Evolutionary conservation across 2,888 invertebrate species (phyloP).

Genomic region (Orthosia cruda): DNA sequence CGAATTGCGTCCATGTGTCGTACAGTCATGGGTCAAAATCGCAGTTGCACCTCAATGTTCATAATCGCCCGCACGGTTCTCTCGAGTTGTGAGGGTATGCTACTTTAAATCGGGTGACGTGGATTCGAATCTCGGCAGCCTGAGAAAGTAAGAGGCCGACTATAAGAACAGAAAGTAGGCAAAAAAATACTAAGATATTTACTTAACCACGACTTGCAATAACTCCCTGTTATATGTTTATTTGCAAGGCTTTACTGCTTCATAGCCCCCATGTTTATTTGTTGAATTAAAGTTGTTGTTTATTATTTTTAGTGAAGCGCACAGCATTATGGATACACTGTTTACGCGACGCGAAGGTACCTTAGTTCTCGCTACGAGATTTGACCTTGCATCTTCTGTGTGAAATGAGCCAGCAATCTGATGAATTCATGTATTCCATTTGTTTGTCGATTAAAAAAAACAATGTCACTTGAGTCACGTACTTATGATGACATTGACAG

Average conservation of each 20-base stretch:
- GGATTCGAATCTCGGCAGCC: too few species aligned
- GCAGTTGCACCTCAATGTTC: too few species aligned
- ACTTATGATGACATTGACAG: neutral
- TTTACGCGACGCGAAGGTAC: constrained; percentile 14
- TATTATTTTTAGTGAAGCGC: constrained; percentile 5
- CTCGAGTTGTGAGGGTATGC: too few species aligned
- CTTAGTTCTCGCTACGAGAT: neutral
- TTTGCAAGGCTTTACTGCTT: neutral
- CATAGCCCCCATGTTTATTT: neutral
- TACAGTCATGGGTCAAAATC: too few species aligned
- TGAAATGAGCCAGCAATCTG: neutral
- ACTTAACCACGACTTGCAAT: neutral
- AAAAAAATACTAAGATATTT: neutral
- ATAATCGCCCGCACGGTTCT: too few species aligned
- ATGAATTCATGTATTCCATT: neutral
- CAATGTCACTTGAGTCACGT: neutral
- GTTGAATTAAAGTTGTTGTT: too few species aligned
- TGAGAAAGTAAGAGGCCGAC: constrained; percentile 2
- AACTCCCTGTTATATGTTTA: neutral
- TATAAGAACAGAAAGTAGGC: too few species aligned
- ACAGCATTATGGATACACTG: constrained; percentile 11
- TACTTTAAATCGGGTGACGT: too few species aligned
- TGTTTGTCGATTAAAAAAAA: neutral
- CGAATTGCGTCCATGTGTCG: too few species aligned
- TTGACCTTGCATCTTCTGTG: neutral